Percentiles rank a stretch among this genome's conserved stretches.
Evolutionary conservation across 1,140 invertebrate genomes (phyloP).

Genomic region (Aphelenchoides avenae): DNA sequence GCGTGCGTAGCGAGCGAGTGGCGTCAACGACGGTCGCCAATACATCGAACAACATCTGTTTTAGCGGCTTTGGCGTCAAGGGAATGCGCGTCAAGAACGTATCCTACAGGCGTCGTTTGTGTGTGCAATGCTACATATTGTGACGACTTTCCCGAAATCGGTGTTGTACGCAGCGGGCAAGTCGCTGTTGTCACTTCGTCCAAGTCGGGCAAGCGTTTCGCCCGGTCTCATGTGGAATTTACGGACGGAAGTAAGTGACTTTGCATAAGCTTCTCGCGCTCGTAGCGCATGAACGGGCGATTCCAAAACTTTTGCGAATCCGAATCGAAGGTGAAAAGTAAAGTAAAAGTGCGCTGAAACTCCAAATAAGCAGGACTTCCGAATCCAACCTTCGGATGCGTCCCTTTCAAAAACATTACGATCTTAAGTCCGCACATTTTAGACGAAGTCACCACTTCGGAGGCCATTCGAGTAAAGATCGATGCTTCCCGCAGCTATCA

Average conservation of each 20-base stretch:
- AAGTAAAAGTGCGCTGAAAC: background rate
- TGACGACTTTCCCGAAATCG: constrained; percentile 64
- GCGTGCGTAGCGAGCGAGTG: too few relatives aligned
- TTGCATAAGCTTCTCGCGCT: too few relatives aligned
- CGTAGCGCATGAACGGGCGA: too few relatives aligned
- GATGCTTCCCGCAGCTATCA: background rate
- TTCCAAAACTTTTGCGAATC: too few relatives aligned
- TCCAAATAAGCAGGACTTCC: background rate
- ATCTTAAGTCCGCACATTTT: too few relatives aligned
- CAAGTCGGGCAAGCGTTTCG: constrained; percentile 37
- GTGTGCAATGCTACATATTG: constrained; percentile 79
- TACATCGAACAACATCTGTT: too few relatives aligned
- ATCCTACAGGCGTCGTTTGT: constrained; percentile 74
- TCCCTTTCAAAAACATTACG: too few relatives aligned
- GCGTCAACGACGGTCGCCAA: too few relatives aligned
- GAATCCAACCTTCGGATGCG: background rate
- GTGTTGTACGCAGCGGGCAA: constrained; percentile 26
- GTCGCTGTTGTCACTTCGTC: constrained; percentile 37
- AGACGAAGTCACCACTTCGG: too few relatives aligned
- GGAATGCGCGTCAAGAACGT: too few relatives aligned
- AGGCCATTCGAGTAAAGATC: constrained; percentile 14
- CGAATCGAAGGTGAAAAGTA: background rate
- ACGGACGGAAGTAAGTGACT: too few relatives aligned
- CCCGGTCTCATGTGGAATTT: constrained; percentile 6
- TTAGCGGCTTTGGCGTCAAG: too few relatives aligned